Evolutionary conservation across 2,797 vertebrate species (phyloP), one percentile per base, ranked within the genome.

Genomic region (Amphiprion clarkii): DNA sequence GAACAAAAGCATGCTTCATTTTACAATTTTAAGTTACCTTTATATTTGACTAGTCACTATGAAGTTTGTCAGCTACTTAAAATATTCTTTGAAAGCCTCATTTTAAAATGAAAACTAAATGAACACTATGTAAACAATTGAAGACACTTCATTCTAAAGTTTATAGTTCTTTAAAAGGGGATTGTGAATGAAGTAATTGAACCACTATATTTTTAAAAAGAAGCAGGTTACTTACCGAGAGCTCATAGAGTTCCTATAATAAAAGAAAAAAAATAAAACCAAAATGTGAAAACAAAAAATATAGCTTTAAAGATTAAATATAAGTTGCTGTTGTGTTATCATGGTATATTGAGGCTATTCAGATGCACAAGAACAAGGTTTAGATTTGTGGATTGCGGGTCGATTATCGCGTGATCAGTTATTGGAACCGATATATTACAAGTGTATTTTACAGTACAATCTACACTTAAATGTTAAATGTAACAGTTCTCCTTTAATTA

Each of bases 211-310:
- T 57, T 40, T 1, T 44, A 40, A 75, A 76, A 74, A 29, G 3
- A 79, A 61, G 74, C 40, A 12, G 59, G 25, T 11, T 58, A 96
- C 96, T 97, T 91, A 99, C 97, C 33, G 97, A 93, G 76, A 99
- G 93, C 83, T 98, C 97, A 89, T 96, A 99, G 60, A 99, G 93
- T 87, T 99, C 98, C 98, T 99, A 74, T n/a, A 92, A 86, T 36
- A 72, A 74, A 23, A 90, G 80, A 73, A 51, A 82, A 46, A 69
- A 12, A 13, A n/a, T 29, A 27, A n/a, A 44, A 29, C 16, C 31
- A 51, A 19, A 13, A 33, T 31, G 23, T 58, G 4, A 67, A 42
- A 11, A 51, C n/a, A 63, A 78, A 68, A 4, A 40, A 39, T 58
- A 1, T 11, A 21, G 3, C 60, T 8, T 36, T 60, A 61, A 6